Conservation (phyloP, 2,888 invertebrate species). For the Ernsta delagoae region DNA sequence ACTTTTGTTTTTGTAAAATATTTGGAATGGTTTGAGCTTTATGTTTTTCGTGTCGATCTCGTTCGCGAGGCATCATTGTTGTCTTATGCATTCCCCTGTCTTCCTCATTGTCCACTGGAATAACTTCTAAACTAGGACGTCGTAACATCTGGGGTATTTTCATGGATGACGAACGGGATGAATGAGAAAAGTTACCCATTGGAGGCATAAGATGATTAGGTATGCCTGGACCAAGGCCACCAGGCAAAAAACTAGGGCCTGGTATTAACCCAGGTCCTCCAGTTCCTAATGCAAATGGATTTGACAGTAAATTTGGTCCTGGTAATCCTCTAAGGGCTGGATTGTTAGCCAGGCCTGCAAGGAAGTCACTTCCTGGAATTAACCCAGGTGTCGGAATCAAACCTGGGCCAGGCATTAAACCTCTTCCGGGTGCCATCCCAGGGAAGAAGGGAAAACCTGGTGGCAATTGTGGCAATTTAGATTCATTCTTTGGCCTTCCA, state of each 20-base stretch:
- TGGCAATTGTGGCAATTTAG: constrained; percentile 71
- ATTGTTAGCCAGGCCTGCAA: constrained; percentile 74
- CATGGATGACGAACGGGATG: constrained; percentile 84
- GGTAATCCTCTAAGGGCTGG: constrained; percentile 74
- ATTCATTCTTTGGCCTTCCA: constrained; percentile 72
- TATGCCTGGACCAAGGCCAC: constrained; percentile 64
- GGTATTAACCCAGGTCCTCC: constrained; percentile 87
- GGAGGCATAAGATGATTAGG: constrained; percentile 79
- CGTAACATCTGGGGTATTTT: constrained; percentile 85
- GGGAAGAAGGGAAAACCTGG: constrained; percentile 79
- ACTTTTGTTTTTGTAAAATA: constrained; percentile 76
- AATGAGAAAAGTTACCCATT: constrained; percentile 82
- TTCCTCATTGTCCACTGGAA: constrained; percentile 80
- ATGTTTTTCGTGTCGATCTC: constrained; percentile 77
- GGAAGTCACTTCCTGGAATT: constrained; percentile 76
- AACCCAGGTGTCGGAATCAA: constrained; percentile 77
- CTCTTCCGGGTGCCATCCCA: constrained; percentile 76
- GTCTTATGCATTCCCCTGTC: constrained; percentile 71
- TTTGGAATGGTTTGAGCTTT: constrained; percentile 80
- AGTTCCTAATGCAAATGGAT: constrained; percentile 80
- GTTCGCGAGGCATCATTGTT: constrained; percentile 63
- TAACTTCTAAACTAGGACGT: constrained; percentile 84
- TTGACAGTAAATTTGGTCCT: constrained; percentile 72
- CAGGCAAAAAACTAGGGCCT: constrained; percentile 73
- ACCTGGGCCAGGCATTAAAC: constrained; percentile 83